Evolutionary conservation across 2,113 vertebrate species (phyloP).

Genomic region (Sylvietta virens): DNA sequence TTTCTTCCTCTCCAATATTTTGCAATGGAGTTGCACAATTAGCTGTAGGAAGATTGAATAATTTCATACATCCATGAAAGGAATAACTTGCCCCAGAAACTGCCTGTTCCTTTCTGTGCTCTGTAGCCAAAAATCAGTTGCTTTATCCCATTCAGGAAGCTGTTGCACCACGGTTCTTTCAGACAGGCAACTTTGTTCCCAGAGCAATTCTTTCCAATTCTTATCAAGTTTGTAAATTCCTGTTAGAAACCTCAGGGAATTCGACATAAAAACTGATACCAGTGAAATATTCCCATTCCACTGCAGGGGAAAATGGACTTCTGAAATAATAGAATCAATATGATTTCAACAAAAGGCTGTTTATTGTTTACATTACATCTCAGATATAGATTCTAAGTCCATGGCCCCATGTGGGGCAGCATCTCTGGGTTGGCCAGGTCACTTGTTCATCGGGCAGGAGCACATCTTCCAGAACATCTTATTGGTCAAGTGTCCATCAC

Average conservation of each 20-base stretch:
- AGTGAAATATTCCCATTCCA: neutral
- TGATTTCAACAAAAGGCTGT: too few relatives aligned
- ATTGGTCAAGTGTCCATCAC: too few relatives aligned
- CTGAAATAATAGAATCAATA: too few relatives aligned
- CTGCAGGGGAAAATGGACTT: too few relatives aligned
- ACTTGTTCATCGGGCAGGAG: too few relatives aligned
- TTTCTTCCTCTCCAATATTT: neutral
- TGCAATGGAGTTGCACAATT: neutral
- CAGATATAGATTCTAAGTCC: too few relatives aligned
- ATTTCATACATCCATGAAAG: neutral
- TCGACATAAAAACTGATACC: neutral
- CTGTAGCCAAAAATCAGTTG: rapidly evolving
- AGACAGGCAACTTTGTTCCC: neutral
- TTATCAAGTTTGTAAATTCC: neutral
- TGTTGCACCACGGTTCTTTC: neutral
- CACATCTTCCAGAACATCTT: too few relatives aligned
- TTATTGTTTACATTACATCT: too few relatives aligned
- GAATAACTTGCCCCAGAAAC: neutral
- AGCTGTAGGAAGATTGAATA: neutral
- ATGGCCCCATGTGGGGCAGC: too few relatives aligned
- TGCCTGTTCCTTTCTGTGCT: neutral
- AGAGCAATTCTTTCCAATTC: neutral
- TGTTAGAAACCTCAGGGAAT: neutral
- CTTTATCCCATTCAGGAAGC: neutral
- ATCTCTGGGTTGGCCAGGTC: too few relatives aligned